A percentile compares a stretch with the other conserved stretches of the same genome.
Evolutionary conservation across 1,140 invertebrate genomes (phyloP).

Genomic region (Linepithema humile): DNA sequence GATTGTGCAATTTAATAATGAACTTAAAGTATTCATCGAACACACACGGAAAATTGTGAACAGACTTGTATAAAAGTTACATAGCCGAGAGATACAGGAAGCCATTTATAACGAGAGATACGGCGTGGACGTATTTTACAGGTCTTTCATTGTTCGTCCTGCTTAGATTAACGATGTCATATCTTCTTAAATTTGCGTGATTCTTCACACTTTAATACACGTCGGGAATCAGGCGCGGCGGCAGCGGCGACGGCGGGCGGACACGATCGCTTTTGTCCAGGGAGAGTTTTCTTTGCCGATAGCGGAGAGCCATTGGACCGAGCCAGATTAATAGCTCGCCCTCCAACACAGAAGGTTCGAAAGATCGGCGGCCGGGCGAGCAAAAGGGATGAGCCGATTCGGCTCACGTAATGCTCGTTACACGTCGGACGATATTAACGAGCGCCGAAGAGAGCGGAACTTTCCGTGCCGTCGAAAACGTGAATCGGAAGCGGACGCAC

Average conservation of each 20-base stretch:
- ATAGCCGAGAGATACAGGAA: neutral
- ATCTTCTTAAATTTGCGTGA: conserved; percentile 65
- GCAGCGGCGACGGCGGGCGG: conserved; percentile 24
- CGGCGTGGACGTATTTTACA: neutral
- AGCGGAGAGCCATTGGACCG: conserved; percentile 65
- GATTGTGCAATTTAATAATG: neutral
- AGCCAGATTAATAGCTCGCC: conserved; percentile 70
- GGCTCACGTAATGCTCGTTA: conserved; percentile 74
- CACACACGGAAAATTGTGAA: neutral
- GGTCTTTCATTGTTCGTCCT: neutral
- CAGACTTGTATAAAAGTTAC: conserved; percentile 11
- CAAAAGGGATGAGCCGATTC: conserved; percentile 66
- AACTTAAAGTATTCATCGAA: neutral
- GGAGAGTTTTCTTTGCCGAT: conserved; percentile 71
- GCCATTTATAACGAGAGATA: neutral
- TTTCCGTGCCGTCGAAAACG: conserved; percentile 70
- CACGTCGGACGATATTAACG: conserved; percentile 74
- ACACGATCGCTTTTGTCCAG: conserved; percentile 69
- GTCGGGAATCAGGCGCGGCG: conserved; percentile 24
- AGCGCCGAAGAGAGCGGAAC: conserved; percentile 68
- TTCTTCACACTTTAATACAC: conserved; percentile 67
- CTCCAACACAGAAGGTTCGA: conserved; percentile 53
- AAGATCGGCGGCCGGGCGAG: conserved; percentile 34
- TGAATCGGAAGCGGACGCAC: conserved; percentile 71
- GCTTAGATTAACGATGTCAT: conserved; percentile 5